Evolutionary conservation across 2,888 invertebrate genomes (phyloP), one percentile per base, ranked within the genome.

Genomic region (Serripes groenlandicus): DNA sequence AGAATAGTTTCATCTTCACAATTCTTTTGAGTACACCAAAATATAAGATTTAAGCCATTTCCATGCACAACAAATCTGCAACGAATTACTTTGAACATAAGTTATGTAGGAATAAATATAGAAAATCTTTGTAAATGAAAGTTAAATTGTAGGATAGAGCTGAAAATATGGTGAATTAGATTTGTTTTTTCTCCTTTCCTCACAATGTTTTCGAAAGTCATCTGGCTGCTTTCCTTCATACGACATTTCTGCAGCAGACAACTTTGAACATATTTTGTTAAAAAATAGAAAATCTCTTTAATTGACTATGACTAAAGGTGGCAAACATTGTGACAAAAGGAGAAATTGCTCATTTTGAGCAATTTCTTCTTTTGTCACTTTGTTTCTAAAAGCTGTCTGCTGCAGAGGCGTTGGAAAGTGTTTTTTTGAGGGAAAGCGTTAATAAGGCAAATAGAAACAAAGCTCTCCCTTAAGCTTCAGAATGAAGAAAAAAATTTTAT

Each of bases 251-350:
- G n/a, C n/a, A n/a, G n/a, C n/a, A n/a, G n/a, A n/a, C n/a, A n/a
- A n/a, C n/a, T n/a, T n/a, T n/a, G n/a, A n/a, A n/a, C n/a, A n/a
- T n/a, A 35, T 23, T 37, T 21, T 32, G 64, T 64, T 32, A 21
- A 32, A 64, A 62, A 42, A 42, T 42, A 42, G 18, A 42, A 52
- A 4, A 52, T 52, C 3, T 58, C 4, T 58, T 26, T 58, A 15
- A n/a, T 26, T 11, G 7, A 26, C n/a, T 58, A n/a, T 58, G 26
- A 58, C 23, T 3, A 26, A 26, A 28, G 11, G 58, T 5, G 54
- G 54, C 9, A 54, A 54, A 54, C n/a, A 54, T 54, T 54, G n/a
- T n/a, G 54, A n/a, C 11, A 54, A 54, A 54, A 54, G 54, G 23
- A 54, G 54, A 54, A 54, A 54, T 15, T 54, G 54, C 54, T 54